Base-by-base conservation (phyloP, 37 sponge, comb jelly and placozoan genomes). In the Aplysina aerophoba region DNA sequence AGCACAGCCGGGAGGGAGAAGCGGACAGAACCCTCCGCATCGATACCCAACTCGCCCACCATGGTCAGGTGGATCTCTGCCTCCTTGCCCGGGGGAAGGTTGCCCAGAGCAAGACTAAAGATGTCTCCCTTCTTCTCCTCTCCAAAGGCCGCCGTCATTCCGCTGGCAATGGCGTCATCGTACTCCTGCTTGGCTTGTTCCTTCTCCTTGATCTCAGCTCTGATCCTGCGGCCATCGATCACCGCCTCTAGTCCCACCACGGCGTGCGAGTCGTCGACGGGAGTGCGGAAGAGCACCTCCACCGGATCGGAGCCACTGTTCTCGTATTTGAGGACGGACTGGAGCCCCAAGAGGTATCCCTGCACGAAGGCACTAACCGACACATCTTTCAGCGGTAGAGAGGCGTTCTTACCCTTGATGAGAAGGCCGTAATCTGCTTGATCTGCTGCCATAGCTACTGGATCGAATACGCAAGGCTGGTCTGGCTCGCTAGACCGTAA, bases 41-140 rank as follows among this genome's bases (percentile, higher is more conserved):
- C 85, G 19, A 91, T 71, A 3, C 64, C 65, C 75, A 91, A 74
- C 58, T 91, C 88, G 1, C 84, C 84, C 65, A 87, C 84, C 61
- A 91, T 82, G 55, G 74, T 56, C 33, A 91, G 54, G 11, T 79
- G 78, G 21, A 91, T 57, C 38, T 82, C 69, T 59, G 91, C 91
- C 11, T 84, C 84, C 55, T 80, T 87, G 55, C 68, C 68, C 14
- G 91, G 88, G 37, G 91, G 88, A 50, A 91, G 91, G 66, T 91
- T 91, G 38, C 91, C 91, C 33, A 91, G 91, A 28, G 39, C 59
- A 15, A 91, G 66, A 50, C 85, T 88, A 60, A 93, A 73, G 38
- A 93, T 86, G 85, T 93, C 93, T 3, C 85, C 85, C 17, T 68
- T 84, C 73, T 89, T 82, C 55, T 93, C 89, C 66, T 93, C 87